Evolutionary conservation across 2,113 vertebrate genomes (phyloP).

Genomic region (Xyliphius kryptos): DNA sequence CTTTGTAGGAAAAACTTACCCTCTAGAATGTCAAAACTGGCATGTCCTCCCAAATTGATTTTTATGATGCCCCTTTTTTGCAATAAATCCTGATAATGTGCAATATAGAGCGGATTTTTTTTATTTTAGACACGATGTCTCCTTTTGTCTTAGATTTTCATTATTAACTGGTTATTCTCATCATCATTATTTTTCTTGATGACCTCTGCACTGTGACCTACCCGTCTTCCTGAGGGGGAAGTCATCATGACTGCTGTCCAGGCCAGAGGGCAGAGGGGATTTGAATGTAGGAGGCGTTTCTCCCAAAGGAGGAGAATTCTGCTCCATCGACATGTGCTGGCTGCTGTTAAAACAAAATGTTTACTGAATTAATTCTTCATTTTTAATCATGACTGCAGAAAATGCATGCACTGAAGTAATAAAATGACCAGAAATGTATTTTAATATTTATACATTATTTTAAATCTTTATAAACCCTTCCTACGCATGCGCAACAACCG

Average conservation of each 20-base stretch:
- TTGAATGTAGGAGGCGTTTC: conserved; percentile 78
- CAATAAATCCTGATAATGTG: no score
- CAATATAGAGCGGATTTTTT: no score
- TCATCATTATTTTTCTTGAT: conserved; percentile 25
- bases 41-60: no score
- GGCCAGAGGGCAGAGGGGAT: conserved; percentile 72
- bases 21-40: no score
- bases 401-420: background rate
- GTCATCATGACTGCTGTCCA: conserved; percentile 77
- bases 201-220: conserved; percentile 56
- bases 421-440: background rate
- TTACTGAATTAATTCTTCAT: background rate
- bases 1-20: no score
- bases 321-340: conserved; percentile 78
- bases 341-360: conserved; percentile 60
- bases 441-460: no score
- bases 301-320: conserved; percentile 78
- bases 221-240: conserved; percentile 84
- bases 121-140: no score
- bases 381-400: background rate
- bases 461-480: no score
- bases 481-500: no score
- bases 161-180: conserved; percentile 10
- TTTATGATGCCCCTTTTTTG: no score
- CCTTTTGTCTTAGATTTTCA: no score